These are phyloP conservation scores for Lepidochrysops patricia DNA, from an alignment of 2,888 invertebrate genomes.

Conservation along the genomic window DNA sequence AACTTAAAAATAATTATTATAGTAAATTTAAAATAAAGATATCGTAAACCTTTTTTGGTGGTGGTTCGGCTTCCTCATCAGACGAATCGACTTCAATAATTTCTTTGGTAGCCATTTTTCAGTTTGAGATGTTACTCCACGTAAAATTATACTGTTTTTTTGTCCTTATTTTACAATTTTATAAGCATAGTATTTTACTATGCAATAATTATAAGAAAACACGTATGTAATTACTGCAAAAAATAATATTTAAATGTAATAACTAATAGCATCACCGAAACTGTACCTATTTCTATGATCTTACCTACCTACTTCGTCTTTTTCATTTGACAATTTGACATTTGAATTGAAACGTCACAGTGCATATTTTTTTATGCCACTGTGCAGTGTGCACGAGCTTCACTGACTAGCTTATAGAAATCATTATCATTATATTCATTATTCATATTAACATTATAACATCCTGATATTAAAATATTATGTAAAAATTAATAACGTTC, in stretches of 20 bases:
- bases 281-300: background rate
- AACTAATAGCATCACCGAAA: background rate
- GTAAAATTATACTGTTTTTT: background rate
- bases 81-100: conserved; percentile 66
- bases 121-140: background rate
- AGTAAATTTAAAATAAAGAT: too few species aligned
- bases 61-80: conserved; percentile 57
- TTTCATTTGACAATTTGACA: background rate
- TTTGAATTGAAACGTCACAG: background rate
- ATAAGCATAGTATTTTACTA: background rate
- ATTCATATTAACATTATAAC: too few species aligned
- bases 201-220: background rate
- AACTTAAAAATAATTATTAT: too few species aligned
- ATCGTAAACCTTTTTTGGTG: conserved; percentile 61
- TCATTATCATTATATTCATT: too few species aligned
- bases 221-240: background rate
- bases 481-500: too few species aligned
- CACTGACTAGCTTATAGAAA: too few species aligned
- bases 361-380: background rate
- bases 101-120: conserved; percentile 52
- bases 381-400: too few species aligned
- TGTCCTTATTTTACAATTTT: background rate
- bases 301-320: background rate
- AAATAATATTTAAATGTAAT: too few species aligned
- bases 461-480: too few species aligned